These are phyloP conservation scores for Bubo scandiacus DNA, from an alignment of 2,113 vertebrate genomes.

Conservation along the genomic window DNA sequence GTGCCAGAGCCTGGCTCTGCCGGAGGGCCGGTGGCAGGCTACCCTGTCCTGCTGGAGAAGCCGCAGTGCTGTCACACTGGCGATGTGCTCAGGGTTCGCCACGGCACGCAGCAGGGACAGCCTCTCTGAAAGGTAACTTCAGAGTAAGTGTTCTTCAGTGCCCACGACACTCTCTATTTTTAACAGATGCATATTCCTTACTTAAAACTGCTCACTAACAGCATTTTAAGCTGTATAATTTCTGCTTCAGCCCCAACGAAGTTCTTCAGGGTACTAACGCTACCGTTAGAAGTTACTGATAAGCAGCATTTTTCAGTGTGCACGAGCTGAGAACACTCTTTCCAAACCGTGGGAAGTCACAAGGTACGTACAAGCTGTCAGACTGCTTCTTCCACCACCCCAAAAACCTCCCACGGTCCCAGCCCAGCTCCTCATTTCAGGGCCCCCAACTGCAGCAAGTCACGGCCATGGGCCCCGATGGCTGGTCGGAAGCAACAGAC, in stretches of 20 bases:
- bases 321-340: background rate
- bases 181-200: fast-evolving
- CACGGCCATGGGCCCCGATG: background rate
- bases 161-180: background rate
- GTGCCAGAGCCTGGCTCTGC: background rate
- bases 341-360: constrained; percentile 45
- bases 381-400: constrained; percentile 64
- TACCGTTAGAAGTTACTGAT: fast-evolving
- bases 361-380: constrained; percentile 58
- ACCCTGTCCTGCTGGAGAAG: background rate
- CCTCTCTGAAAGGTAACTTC: background rate
- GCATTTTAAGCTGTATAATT: background rate
- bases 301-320: background rate
- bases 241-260: background rate
- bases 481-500: background rate
- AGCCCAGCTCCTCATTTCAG: background rate
- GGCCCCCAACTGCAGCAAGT: background rate
- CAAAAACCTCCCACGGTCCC: background rate
- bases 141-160: background rate
- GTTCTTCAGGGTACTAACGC: fast-evolving
- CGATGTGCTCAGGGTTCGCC: fast-evolving
- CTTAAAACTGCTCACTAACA: background rate
- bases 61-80: fast-evolving
- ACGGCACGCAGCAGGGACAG: fast-evolving
- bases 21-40: background rate